Evolutionary conservation across 2,888 invertebrate species (phyloP).

Genomic region (Zelleria hepariella): DNA sequence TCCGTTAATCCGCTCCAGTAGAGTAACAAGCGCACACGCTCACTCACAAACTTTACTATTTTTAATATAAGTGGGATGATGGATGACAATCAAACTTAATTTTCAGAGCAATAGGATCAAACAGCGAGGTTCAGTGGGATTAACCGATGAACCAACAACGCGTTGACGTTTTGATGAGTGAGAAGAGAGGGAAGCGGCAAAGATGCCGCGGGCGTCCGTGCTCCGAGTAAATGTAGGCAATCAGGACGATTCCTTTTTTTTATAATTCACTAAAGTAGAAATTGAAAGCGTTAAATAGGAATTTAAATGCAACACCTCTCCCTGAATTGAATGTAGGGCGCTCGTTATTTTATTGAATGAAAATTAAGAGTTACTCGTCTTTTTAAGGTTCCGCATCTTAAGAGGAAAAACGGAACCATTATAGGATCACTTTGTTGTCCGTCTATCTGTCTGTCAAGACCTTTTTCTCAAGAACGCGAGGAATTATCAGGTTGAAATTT

Average conservation of each 20-base stretch:
- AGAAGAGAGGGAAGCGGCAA: constrained; percentile 42
- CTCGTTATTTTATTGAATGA: no score
- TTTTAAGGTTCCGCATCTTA: no score
- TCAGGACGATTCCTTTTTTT: constrained; percentile 30
- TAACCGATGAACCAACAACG: neutral
- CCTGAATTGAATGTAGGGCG: neutral
- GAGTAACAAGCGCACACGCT: no score
- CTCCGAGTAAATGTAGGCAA: constrained; percentile 64
- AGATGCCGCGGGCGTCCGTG: constrained; percentile 47
- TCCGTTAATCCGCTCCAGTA: no score
- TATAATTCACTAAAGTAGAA: neutral
- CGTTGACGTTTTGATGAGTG: constrained; percentile 70
- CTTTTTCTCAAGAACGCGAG: no score
- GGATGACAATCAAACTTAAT: neutral
- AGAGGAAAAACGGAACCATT: no score
- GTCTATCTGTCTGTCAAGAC: no score
- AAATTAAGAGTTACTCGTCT: no score
- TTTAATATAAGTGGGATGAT: no score
- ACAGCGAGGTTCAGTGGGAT: neutral
- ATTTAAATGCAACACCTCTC: neutral
- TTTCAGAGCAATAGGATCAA: neutral
- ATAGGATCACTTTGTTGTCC: no score
- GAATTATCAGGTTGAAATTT: no score
- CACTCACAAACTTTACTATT: no score
- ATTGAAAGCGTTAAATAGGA: neutral